Base-by-base conservation (phyloP, 2,888 invertebrate species). In the Nysson spinosus region DNA sequence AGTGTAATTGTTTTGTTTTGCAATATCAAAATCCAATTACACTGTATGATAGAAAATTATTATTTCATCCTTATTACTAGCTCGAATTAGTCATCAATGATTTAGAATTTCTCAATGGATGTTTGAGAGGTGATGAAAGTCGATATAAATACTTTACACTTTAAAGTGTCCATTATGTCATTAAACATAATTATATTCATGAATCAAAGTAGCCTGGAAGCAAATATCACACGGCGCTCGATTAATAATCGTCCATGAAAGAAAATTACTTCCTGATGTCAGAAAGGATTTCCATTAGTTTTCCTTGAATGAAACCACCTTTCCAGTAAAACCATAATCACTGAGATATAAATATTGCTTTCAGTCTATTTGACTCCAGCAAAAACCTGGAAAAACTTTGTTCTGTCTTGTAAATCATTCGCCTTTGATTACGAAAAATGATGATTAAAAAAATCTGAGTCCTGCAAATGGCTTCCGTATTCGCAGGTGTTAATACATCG, bases 191-290 rank as follows among this genome's bases (percentile, higher is more conserved):
- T 42, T 43, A 52, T 49, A 17, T 32, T 7, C n/a, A 11, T 11
- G 32, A 43, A 4, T 12, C 17, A 3, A 11, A 11, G 6, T 32
- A 3, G 17, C 43, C 4, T 14, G 37, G 30, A 19, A 58, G 35
- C 32, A 9, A 19, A 16, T 26, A n/a, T 2, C 26, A 24, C 12
- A 11, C 7, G 35, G 5, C 16, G 34, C 49, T 46, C 37, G 42
- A 72, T 64, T 60, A 52, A 63, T 72, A 63, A 56, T 46, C 37
- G 35, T 14, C 16, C 14, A 5, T 7, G 35, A 5, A 19, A 5
- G 19, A 19, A 64, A 47, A 11, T 40, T 26, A 28, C 62, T 72
- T 72, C 72, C 69, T 34, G 22, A 12, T 55, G 19, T 30, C 42
- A 47, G 61, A 44, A 20, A 54, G 57, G 58, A 58, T 71, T 55